A percentile compares a stretch with the other conserved stretches of the same genome.
phyloP scores from a whole-genome alignment of 2,113 vertebrate genomes.

The Paralichthys olivaceus region DNA sequence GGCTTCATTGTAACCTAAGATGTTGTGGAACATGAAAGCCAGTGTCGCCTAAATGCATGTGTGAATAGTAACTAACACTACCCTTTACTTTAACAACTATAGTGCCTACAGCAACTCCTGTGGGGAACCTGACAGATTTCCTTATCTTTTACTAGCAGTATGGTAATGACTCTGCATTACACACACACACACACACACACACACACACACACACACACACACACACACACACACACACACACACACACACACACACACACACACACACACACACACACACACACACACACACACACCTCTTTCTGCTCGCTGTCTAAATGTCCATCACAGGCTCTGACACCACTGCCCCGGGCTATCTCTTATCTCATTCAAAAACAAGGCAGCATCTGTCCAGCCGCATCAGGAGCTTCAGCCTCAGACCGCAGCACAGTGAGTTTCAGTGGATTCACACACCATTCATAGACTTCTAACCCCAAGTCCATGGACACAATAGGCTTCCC shows the following conservation, averaged over 20 bases:
- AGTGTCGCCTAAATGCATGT: not conserved
- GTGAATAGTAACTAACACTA: slow-evolving; percentile 7
- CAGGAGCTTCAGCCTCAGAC: slow-evolving; percentile 15
- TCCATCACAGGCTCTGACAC: slow-evolving; percentile 63
- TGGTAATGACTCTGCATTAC: slow-evolving; percentile 37
- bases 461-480: slow-evolving; percentile 1
- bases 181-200: slow-evolving; percentile 11
- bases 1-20: not conserved
- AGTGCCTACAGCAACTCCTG: slow-evolving; percentile 30
- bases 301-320: slow-evolving; percentile 46
- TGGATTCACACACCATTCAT: slow-evolving; percentile 22
- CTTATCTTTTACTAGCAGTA: slow-evolving; percentile 67
- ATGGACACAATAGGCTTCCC: slow-evolving; percentile 1
- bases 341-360: slow-evolving; percentile 38
- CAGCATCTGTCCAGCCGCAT: slow-evolving; percentile 44
- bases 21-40: not conserved
- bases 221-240: not conserved
- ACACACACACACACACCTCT: slow-evolving; percentile 18
- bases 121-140: slow-evolving; percentile 58
- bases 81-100: not conserved
- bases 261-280: slow-evolving; percentile 5
- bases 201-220: slow-evolving; percentile 9
- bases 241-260: not conserved
- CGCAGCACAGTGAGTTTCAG: slow-evolving; percentile 12
- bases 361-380: slow-evolving; percentile 65